Evolutionary conservation across 2,113 vertebrate genomes (phyloP).

Genomic region (Petrocephalus zakoni): DNA sequence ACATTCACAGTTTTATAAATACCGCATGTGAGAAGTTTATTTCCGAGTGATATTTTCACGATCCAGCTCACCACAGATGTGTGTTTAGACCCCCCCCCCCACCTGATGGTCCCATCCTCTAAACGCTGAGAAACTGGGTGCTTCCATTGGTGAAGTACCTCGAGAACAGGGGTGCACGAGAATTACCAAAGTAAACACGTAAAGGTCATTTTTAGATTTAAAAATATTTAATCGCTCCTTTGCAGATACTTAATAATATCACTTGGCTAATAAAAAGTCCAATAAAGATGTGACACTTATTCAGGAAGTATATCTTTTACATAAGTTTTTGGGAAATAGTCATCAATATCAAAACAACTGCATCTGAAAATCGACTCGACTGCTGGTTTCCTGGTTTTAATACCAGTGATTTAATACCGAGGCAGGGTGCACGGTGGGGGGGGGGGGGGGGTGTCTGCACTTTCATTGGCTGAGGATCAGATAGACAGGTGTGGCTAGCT

Average conservation of each 20-base stretch:
- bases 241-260: constrained; percentile 18
- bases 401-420: not conserved
- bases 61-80: constrained; percentile 69
- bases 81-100: not conserved
- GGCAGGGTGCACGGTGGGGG: not conserved
- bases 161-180: not conserved
- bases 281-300: constrained; percentile 1
- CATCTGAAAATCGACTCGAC: not conserved
- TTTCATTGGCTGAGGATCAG: not conserved
- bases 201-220: not conserved
- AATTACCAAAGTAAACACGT: constrained; percentile 8
- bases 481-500: not conserved
- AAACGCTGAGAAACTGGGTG: constrained; percentile 28
- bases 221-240: constrained; percentile 7
- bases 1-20: not conserved
- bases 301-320: constrained; percentile 16
- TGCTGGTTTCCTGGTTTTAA: not conserved
- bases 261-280: not conserved
- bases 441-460: not conserved
- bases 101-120: constrained; percentile 13
- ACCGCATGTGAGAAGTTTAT: constrained; percentile 43
- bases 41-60: constrained; percentile 95
- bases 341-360: not conserved
- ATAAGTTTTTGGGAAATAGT: not conserved
- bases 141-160: constrained; percentile 20